Base-by-base conservation (phyloP, 2,113 vertebrate genomes). In the Phrynocephalus versicolor region DNA sequence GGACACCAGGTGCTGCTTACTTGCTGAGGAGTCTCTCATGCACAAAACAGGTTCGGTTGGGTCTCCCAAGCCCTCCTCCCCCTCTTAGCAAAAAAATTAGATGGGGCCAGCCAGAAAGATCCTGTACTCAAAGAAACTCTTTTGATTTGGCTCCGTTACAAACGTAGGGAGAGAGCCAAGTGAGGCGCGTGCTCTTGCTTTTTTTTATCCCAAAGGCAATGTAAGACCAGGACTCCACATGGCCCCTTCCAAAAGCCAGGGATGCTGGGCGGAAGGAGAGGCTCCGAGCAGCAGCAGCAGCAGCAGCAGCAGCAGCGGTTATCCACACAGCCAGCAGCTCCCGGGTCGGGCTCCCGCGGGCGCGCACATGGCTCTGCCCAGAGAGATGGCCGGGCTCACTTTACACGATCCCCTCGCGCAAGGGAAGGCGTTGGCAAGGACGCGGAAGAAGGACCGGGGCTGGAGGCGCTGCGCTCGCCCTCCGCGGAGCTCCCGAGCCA, bases 401-500 rank as follows among this genome's bases (percentile, higher is more conserved):
- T 10, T 0, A 45, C 45, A n/a, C 73, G 89, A 75, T 4, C 85
- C 79, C 85, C 84, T 79, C 60, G 16, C 12, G 84, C 89, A 83
- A 86, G 78, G 85, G 85, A 6, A 79, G 83, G 86, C 79, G 2
- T 76, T 14, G 74, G 30, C 80, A 19, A 57, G 30, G 37, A 13
- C 14, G 14, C 2, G 78, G 62, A 71, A 84, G 62, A 78, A 58
- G 80, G 62, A 6, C 73, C 16, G 5, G 14, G 6, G 80, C 89
- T 81, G 91, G 93, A 83, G 87, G 80, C 84, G 62, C 88, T 39
- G 88, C n/a, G 89, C 91, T 90, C 88, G 88, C 90, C 57, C 93
- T 92, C 90, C 87, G 81, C 70, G 85, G 37, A 13, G 60, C 60
- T 89, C 45, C 85, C 89, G 84, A 83, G 81, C 89, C 91, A 86